Conservation (phyloP, 2,113 vertebrate species). For the Heterocephalus glaber region DNA sequence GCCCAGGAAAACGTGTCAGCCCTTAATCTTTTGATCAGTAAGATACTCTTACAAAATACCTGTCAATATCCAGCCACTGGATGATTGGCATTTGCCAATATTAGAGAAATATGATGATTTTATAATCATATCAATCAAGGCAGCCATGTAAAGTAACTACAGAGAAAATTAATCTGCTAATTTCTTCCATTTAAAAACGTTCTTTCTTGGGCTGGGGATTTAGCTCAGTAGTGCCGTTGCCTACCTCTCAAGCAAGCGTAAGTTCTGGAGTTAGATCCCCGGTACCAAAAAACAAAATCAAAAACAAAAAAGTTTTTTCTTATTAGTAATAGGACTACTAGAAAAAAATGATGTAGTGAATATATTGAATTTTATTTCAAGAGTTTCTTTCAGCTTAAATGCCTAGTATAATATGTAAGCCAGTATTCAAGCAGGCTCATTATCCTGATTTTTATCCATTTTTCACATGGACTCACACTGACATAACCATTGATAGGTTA, state of each 20-base stretch:
- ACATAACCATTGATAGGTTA: background rate
- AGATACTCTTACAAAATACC: background rate
- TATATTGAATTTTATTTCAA: slow-evolving; percentile 1
- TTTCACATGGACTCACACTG: background rate
- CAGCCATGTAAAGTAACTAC: background rate
- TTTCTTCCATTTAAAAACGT: background rate
- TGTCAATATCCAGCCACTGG: background rate
- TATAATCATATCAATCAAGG: background rate
- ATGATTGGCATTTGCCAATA: background rate
- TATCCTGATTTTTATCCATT: background rate
- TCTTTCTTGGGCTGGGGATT: no score
- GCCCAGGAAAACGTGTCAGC: background rate
- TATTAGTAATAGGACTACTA: background rate
- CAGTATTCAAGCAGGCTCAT: background rate
- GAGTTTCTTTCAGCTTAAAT: slow-evolving; percentile 26
- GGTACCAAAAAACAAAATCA: no score
- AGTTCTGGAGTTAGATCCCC: no score
- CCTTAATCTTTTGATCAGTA: background rate
- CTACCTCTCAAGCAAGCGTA: no score
- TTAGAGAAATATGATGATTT: background rate
- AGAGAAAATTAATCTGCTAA: background rate
- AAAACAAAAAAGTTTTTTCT: background rate
- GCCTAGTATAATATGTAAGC: background rate
- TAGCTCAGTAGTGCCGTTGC: no score
- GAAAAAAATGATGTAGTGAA: background rate